Evolutionary conservation across 2,888 invertebrate genomes (phyloP).

Genomic region (Dolichopus griseipennis): DNA sequence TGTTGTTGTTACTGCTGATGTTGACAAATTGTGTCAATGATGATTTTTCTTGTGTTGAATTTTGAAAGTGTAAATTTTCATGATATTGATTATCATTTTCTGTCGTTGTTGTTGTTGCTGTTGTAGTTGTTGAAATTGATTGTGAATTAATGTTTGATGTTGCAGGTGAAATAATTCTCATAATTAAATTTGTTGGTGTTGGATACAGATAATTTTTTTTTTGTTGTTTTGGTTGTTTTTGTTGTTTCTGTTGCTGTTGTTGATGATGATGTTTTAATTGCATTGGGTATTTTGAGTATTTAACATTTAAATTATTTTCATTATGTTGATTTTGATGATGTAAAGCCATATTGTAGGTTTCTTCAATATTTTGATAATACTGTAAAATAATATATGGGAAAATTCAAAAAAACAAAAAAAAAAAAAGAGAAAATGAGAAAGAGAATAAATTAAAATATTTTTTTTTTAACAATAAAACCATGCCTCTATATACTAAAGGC

Average conservation of each 20-base stretch:
- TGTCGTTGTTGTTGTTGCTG: constrained; percentile 15
- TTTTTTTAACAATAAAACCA: too few species aligned
- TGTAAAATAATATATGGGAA: neutral
- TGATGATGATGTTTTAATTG: neutral
- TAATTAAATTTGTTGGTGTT: neutral
- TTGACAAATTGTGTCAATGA: neutral
- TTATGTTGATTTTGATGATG: neutral
- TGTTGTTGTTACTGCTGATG: constrained; percentile 14
- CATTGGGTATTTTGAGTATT: neutral
- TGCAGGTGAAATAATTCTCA: constrained; percentile 13
- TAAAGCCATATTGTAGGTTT: neutral
- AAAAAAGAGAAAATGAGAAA: too few species aligned
- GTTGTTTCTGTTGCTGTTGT: too few species aligned
- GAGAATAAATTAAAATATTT: too few species aligned
- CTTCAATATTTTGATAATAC: neutral
- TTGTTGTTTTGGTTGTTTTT: too few species aligned
- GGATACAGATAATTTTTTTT: neutral
- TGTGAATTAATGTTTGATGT: constrained; percentile 12
- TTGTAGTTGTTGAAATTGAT: constrained; percentile 16
- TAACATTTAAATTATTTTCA: neutral
- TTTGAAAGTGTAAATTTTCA: constrained; percentile 15
- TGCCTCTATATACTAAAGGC: too few species aligned
- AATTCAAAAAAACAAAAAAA: neutral
- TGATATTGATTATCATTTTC: neutral
- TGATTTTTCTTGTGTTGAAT: constrained; percentile 16